Evolutionary conservation across 2,888 invertebrate genomes (phyloP).

Genomic region (Lepas anatifera): DNA sequence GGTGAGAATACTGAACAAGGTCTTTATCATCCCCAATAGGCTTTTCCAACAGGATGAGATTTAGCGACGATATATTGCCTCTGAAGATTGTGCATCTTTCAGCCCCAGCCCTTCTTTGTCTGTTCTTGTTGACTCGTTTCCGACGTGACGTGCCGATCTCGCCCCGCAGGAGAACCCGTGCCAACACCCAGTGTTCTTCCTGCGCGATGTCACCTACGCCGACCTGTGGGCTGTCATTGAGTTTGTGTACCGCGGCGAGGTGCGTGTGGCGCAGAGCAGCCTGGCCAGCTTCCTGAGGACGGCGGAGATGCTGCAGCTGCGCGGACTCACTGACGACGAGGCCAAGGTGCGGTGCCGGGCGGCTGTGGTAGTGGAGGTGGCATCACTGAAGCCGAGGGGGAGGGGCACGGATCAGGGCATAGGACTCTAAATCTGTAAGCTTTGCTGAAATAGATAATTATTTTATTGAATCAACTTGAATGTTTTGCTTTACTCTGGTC

Average conservation of each 20-base stretch:
- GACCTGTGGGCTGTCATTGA: slow-evolving; percentile 52
- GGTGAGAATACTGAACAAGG: too few relatives aligned
- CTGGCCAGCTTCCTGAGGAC: slow-evolving; percentile 51
- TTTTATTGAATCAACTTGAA: too few relatives aligned
- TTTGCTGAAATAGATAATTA: too few relatives aligned
- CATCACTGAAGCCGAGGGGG: too few relatives aligned
- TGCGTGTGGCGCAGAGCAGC: slow-evolving; percentile 52
- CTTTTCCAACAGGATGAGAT: too few relatives aligned
- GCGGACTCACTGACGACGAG: slow-evolving; percentile 42
- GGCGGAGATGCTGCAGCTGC: slow-evolving; percentile 51
- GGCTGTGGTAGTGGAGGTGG: too few relatives aligned
- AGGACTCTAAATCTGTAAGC: too few relatives aligned
- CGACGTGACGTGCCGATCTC: too few relatives aligned
- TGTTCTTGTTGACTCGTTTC: slow-evolving; percentile 24
- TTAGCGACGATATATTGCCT: too few relatives aligned
- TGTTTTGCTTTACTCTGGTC: too few relatives aligned
- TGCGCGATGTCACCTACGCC: slow-evolving; percentile 52
- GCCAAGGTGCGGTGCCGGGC: not conserved
- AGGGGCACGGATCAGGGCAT: too few relatives aligned
- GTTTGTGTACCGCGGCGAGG: slow-evolving; percentile 57
- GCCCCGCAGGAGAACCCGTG: slow-evolving; percentile 59
- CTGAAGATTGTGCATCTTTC: not conserved
- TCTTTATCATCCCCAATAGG: too few relatives aligned
- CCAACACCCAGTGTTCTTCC: slow-evolving; percentile 55
- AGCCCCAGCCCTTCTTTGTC: not conserved